phyloP scores from a whole-genome alignment of 2,113 vertebrate species.

The Gymnocephalus cernua region DNA sequence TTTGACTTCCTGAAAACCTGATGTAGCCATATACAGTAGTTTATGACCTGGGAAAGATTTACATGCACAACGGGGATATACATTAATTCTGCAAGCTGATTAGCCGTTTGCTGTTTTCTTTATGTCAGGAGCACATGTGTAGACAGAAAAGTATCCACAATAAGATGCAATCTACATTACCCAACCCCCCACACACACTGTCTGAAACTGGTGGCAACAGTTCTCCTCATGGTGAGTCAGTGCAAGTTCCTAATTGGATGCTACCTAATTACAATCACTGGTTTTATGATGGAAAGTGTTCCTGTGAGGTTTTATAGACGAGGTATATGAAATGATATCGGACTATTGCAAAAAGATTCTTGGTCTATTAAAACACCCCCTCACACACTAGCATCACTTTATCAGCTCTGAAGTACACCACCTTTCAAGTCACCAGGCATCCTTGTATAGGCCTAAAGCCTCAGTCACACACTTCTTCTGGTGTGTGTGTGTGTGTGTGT shows the following conservation, averaged over 20 bases:
- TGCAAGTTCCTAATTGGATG: slow-evolving; percentile 52
- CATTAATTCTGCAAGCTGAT: slow-evolving; percentile 35
- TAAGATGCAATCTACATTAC: slow-evolving; percentile 15
- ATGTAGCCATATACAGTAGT: slow-evolving; percentile 25
- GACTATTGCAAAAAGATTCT: slow-evolving; percentile 19
- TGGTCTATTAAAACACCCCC: slow-evolving; percentile 46
- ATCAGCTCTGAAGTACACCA: slow-evolving; percentile 61
- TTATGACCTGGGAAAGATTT: slow-evolving; percentile 20
- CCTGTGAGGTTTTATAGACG: slow-evolving; percentile 42
- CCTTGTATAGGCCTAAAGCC: slow-evolving; percentile 27
- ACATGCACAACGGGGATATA: slow-evolving; percentile 27
- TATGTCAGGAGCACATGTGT: slow-evolving; percentile 30
- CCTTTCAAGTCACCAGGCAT: slow-evolving; percentile 62
- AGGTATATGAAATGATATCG: slow-evolving; percentile 56
- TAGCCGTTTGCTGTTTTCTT: slow-evolving; percentile 20
- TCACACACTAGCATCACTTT: slow-evolving; percentile 43
- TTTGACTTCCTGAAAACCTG: slow-evolving; percentile 28
- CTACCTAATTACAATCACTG: slow-evolving; percentile 53
- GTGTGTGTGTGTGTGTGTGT: slow-evolving; percentile 8
- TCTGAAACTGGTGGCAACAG: slow-evolving; percentile 7
- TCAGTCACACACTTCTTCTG: slow-evolving; percentile 20
- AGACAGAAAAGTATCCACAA: slow-evolving; percentile 34
- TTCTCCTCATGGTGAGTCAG: slow-evolving; percentile 44
- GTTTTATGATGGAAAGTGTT: slow-evolving; percentile 30
- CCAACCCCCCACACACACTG: not conserved